phyloP scores from a whole-genome alignment of 2,113 vertebrate genomes.

The Labrus mixtus region DNA sequence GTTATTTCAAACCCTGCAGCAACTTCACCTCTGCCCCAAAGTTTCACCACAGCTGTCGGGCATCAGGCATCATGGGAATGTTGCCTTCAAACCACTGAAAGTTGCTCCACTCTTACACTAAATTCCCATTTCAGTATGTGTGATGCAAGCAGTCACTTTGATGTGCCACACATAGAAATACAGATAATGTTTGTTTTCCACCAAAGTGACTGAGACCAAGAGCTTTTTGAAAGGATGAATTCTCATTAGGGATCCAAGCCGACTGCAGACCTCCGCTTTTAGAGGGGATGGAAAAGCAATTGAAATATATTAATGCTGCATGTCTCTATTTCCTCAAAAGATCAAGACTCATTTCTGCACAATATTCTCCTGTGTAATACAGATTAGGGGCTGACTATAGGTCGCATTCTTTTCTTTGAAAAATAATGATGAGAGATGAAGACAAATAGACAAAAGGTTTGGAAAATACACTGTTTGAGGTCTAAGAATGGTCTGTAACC shows the following conservation, averaged over 20 bases:
- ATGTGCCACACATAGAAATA: not conserved
- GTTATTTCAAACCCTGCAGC: conserved; percentile 53
- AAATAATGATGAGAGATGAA: too few species aligned
- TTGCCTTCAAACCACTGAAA: conserved; percentile 2
- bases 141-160: conserved; percentile 4
- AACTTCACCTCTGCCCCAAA: conserved; percentile 45
- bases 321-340: not conserved
- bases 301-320: conserved; percentile 17
- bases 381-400: not conserved
- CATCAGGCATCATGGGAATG: conserved; percentile 19
- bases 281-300: not conserved
- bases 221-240: conserved; percentile 13
- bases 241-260: conserved; percentile 14
- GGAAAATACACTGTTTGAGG: too few species aligned
- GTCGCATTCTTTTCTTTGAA: not conserved
- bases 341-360: not conserved
- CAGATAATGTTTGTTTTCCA: not conserved
- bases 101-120: not conserved
- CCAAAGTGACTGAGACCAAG: conserved; percentile 6
- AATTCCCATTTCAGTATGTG: conserved; percentile 1
- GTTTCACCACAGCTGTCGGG: conserved; percentile 28
- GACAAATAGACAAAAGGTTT: too few species aligned
- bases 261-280: conserved; percentile 13
- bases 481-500: too few species aligned
- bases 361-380: conserved; percentile 1